phyloP scores from a whole-genome alignment of 1,140 invertebrate species.

The Theocolax elegans region DNA sequence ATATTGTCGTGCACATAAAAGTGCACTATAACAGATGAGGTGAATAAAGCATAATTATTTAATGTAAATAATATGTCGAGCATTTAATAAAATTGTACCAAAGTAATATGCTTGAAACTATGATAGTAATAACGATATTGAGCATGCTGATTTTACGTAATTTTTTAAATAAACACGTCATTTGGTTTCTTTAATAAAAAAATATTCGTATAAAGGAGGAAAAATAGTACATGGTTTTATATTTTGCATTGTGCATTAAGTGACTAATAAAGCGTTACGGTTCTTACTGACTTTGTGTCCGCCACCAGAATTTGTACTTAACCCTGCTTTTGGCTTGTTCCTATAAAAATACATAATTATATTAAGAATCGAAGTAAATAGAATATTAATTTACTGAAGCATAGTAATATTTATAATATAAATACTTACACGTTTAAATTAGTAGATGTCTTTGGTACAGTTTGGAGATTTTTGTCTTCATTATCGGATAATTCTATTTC shows the following conservation, averaged over 20 bases:
- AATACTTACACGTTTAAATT: constrained; percentile 58
- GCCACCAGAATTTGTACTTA: constrained; percentile 78
- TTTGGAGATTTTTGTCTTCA: constrained; percentile 57
- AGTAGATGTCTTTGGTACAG: constrained; percentile 54
- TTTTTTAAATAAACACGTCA: constrained; percentile 16
- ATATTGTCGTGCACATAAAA: constrained; percentile 23
- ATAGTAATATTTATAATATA: neutral
- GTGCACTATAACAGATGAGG: constrained; percentile 22
- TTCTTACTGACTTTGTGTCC: constrained; percentile 96
- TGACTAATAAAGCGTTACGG: constrained; percentile 74
- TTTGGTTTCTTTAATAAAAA: constrained; percentile 35
- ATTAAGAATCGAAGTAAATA: constrained; percentile 21
- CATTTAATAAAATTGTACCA: constrained; percentile 10
- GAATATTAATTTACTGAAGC: constrained; percentile 12
- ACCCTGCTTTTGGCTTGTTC: constrained; percentile 68
- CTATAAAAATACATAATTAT: constrained; percentile 47
- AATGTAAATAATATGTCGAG: constrained; percentile 28
- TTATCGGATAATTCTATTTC: constrained; percentile 64
- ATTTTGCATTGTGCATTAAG: constrained; percentile 60
- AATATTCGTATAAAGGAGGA: constrained; percentile 35
- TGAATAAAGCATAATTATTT: constrained; percentile 24
- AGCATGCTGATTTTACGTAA: constrained; percentile 17
- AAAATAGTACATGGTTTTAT: constrained; percentile 36
- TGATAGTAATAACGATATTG: neutral
- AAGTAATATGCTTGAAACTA: constrained; percentile 6